phyloP scores from a whole-genome alignment of 2,113 vertebrate species.

The Catharus fuscescens region DNA sequence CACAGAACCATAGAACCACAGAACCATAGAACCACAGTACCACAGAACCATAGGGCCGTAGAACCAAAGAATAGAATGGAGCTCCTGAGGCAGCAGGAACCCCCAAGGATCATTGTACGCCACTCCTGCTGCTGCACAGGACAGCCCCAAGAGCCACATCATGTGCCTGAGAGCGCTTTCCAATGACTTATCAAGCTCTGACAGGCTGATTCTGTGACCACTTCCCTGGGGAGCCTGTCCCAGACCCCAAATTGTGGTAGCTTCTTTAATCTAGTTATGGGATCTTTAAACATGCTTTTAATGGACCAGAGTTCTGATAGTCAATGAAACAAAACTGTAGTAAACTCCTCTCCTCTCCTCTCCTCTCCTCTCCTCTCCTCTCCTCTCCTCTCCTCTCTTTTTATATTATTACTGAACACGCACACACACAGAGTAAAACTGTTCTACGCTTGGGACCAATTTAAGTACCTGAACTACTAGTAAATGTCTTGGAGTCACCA shows the following conservation, averaged over 20 bases:
- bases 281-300: not conserved
- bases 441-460: not conserved
- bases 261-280: not conserved
- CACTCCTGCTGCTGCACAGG: not conserved
- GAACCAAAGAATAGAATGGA: not conserved
- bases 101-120: not conserved
- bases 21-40: not conserved
- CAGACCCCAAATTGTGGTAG: not conserved
- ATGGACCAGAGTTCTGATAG: not conserved
- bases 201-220: no score
- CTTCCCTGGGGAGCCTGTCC: not conserved
- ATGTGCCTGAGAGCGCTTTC: no score
- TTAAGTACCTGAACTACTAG: not conserved
- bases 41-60: no score
- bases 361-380: no score
- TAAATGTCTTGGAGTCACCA: not conserved
- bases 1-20: no score
- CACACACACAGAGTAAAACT: not conserved
- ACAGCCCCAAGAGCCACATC: not conserved
- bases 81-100: not conserved
- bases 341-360: no score
- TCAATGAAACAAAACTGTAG: not conserved
- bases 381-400: not conserved
- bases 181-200: fast-evolving
- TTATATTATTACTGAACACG: not conserved